Conservation (phyloP, 2,888 invertebrate genomes). For the Cephus sareptanus region DNA sequence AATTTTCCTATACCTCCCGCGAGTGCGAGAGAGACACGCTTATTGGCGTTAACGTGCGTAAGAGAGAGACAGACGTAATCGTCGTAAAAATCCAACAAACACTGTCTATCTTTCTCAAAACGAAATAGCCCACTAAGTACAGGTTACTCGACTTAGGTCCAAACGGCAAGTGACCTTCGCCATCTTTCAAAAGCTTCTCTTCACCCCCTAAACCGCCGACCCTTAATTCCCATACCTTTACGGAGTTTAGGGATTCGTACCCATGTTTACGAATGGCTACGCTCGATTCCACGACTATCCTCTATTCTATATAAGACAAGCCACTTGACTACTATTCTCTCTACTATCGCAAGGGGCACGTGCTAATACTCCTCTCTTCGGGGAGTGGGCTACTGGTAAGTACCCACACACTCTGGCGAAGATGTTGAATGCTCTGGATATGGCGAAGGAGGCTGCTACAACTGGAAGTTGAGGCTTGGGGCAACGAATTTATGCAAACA, state of each 20-base stretch:
- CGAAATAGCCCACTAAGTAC: background rate
- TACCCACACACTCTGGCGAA: background rate
- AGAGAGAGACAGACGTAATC: background rate
- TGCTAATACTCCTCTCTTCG: background rate
- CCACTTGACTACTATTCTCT: background rate
- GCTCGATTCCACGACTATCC: background rate
- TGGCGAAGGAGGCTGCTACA: background rate
- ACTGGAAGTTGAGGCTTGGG: background rate
- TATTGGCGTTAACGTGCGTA: background rate
- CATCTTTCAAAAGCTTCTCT: background rate
- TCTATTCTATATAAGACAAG: background rate
- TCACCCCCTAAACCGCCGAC: background rate
- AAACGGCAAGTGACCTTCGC: background rate
- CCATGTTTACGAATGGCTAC: background rate
- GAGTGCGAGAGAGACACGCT: background rate
- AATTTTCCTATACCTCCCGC: background rate
- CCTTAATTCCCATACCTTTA: background rate
- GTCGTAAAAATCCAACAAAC: background rate
- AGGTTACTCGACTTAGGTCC: background rate
- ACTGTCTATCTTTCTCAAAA: background rate
- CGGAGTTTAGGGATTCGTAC: background rate
- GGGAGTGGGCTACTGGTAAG: background rate
- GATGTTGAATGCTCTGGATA: background rate
- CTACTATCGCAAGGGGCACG: background rate
- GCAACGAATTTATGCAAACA: conserved; percentile 37